Evolutionary conservation across 2,113 vertebrate species (phyloP), one percentile per base, ranked within the genome.

Genomic region (Regulus satrapa): DNA sequence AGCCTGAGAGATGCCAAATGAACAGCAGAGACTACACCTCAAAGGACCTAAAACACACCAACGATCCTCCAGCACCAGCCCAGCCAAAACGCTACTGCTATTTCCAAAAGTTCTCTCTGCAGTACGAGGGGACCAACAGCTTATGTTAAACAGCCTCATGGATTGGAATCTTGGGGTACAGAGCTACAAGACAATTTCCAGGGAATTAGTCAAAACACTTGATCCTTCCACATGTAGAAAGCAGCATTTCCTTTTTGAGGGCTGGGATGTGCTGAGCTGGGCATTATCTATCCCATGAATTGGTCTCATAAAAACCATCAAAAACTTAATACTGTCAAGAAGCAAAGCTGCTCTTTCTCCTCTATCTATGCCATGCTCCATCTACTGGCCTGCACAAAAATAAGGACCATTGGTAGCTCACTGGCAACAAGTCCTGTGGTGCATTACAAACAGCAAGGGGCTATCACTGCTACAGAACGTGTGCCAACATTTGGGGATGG

Each of bases 331-430:
- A 41, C 14, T 31, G 59, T 10, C 79, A 73, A 73, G 40, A 63
- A 76, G 59, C 36, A 94, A 83, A 88, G 54, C 46, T 88, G 63
- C n/a, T n/a, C n/a, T n/a, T n/a, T n/a, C n/a, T n/a, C n/a, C n/a
- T n/a, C n/a, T n/a, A n/a, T n/a, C n/a, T n/a, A n/a, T n/a, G n/a
- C n/a, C n/a, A n/a, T n/a, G n/a, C n/a, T 75, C 28, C 75, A 26
- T 12, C 74, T 59, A 18, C 63, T n/a, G 66, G 52, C 40, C 43
- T 88, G 64, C 71, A 88, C 2, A 76, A 54, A 54, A 74, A 0
- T 6, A 71, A 72, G 40, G 79, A 40, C 18, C 31, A 55, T 2
- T 34, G 66, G 31, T 3, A 68, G 52, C 13, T 79, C 26, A 21
- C 16, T 5, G 20, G 74, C n/a, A 68, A 49, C 36, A 25, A 52